These are phyloP conservation scores for Penaeus vannamei DNA, from an alignment of 1,140 invertebrate species.

Conservation along the genomic window DNA sequence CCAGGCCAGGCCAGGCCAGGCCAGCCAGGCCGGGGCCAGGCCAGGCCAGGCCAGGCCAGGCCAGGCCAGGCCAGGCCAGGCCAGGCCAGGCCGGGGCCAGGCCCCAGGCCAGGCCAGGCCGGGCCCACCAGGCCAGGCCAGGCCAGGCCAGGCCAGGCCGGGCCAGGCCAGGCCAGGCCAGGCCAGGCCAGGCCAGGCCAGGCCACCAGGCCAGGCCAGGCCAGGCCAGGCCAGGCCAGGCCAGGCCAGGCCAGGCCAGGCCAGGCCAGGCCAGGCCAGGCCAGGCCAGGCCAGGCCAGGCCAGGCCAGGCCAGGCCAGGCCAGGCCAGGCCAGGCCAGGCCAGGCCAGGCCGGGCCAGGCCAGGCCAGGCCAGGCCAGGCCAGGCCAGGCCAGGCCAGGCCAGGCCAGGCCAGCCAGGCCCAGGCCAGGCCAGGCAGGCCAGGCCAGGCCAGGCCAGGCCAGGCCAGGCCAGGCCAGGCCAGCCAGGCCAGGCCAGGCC, in stretches of 20 bases:
- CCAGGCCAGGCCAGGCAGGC: conserved; percentile 19
- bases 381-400: conserved; percentile 63
- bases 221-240: conserved; percentile 62
- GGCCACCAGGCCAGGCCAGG: conserved; percentile 65
- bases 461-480: background rate
- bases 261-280: conserved; percentile 64
- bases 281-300: conserved; percentile 58
- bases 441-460: background rate
- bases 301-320: conserved; percentile 42
- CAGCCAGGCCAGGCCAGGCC: too few species aligned
- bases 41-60: conserved; percentile 69
- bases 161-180: conserved; percentile 61
- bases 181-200: conserved; percentile 57
- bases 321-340: conserved; percentile 50
- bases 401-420: conserved; percentile 29
- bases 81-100: conserved; percentile 69
- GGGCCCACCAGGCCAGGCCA: conserved; percentile 67
- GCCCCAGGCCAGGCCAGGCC: conserved; percentile 64
- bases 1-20: conserved; percentile 59
- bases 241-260: conserved; percentile 66
- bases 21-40: conserved; percentile 68
- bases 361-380: conserved; percentile 64
- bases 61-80: conserved; percentile 69
- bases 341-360: conserved; percentile 67
- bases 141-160: conserved; percentile 68